A percentile compares a stretch with the other conserved stretches of the same genome.
Evolutionary conservation across 2,888 invertebrate species (phyloP).

Genomic region (Calameuta idolon): DNA sequence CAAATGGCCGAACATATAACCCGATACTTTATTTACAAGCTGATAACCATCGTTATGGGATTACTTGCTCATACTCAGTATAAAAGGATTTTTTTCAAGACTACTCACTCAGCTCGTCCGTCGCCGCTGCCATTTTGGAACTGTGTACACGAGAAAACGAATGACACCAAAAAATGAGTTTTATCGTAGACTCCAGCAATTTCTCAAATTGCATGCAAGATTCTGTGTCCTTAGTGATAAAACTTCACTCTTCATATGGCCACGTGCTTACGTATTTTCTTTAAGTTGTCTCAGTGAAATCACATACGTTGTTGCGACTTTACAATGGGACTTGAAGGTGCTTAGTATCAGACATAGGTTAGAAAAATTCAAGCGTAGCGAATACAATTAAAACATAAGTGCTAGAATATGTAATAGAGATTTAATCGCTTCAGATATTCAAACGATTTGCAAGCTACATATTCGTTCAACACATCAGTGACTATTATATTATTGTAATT

Average conservation of each 20-base stretch:
- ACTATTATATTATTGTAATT: background rate
- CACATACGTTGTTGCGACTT: background rate
- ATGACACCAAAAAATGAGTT: slow-evolving; percentile 20
- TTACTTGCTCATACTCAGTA: slow-evolving; percentile 15
- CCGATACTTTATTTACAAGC: slow-evolving; percentile 12
- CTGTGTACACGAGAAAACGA: slow-evolving; percentile 39
- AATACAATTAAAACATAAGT: background rate
- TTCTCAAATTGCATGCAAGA: background rate
- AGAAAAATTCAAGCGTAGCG: background rate
- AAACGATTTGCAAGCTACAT: background rate
- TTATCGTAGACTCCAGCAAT: background rate
- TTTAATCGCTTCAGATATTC: background rate
- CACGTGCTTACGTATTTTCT: background rate
- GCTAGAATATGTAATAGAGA: background rate
- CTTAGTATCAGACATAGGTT: background rate
- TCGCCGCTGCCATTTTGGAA: slow-evolving; percentile 63
- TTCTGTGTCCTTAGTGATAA: background rate
- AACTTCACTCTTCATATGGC: background rate
- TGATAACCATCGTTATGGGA: slow-evolving; percentile 7
- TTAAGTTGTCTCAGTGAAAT: background rate
- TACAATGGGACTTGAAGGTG: background rate
- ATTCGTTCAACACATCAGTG: background rate
- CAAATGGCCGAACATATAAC: slow-evolving; percentile 9
- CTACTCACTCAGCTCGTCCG: slow-evolving; percentile 62
- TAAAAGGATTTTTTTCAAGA: slow-evolving; percentile 28